Evolutionary conservation across 1,140 invertebrate genomes (phyloP), one percentile per base, ranked within the genome.

Genomic region (Elysia chlorotica): DNA sequence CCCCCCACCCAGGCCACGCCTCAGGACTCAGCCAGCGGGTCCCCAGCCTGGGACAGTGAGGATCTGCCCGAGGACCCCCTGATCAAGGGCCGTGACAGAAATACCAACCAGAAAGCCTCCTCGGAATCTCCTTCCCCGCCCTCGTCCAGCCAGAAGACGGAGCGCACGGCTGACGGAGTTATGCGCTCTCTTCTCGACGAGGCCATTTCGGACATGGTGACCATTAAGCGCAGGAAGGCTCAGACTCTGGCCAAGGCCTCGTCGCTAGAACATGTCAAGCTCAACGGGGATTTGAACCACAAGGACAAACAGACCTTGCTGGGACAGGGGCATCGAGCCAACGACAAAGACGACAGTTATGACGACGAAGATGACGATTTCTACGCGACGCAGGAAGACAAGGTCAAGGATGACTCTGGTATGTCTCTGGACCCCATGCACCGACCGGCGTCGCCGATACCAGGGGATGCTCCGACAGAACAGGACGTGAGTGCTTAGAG

Each of bases 181-280:
- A 77, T 81, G 21, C 74, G 77, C 14, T 74, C 77, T 28, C 59
- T 86, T 61, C 72, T 85, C 25, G 78, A 84, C 30, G 83, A 86
- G 57, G 85, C 85, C 14, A 78, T 86, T 21, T 61, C 76, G 48
- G 74, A 82, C 23, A 85, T 86, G 78, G 67, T 85, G 19, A 73
- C 71, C 21, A 83, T 82, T n/a, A 75, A 79, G 38, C 75, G 74
- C 14, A 67, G 31, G 56, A 72, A 30, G 33, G 35, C 2, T 17
- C 28, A 10, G 54, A 53, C 17, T 10, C 23, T 28, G 6, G n/a
- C 21, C 2, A 53, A 33, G 35, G 37, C 0, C 74, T 76, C 5
- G 67, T 74, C 30, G 35, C 36, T 35, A 69, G 28, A 56, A 65
- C 33, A 74, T 59, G 38, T 59, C 28, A 21, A 25, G 14, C n/a